Evolutionary conservation across 35 echinoderm and acorn worm species (phyloP).

Genomic region (Lytechinus variegatus): DNA sequence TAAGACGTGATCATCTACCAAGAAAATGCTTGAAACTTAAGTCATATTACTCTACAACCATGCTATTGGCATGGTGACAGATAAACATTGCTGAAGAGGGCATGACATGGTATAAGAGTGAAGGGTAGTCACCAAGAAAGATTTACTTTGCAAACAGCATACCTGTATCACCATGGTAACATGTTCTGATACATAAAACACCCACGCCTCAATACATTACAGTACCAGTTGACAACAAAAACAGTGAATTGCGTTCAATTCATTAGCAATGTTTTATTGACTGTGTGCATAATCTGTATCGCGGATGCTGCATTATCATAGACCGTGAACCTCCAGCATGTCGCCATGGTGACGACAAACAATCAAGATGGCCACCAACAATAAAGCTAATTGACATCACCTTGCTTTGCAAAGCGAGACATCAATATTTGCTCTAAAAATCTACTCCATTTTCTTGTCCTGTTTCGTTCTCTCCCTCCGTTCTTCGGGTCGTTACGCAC

Average conservation of each 20-base stretch:
- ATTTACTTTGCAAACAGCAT: background rate
- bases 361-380: background rate
- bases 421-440: background rate
- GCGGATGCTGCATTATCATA: background rate
- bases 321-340: background rate
- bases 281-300: background rate
- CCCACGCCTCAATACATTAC: background rate
- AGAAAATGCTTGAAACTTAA: too few relatives aligned
- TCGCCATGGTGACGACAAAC: background rate
- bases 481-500: background rate
- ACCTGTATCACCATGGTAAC: background rate
- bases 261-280: background rate
- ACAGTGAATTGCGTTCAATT: background rate
- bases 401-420: background rate
- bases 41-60: background rate
- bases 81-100: background rate
- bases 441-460: background rate
- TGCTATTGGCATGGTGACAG: background rate
- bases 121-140: background rate
- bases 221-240: background rate
- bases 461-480: background rate
- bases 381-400: conserved; percentile 19
- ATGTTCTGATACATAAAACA: background rate
- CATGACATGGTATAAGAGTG: background rate
- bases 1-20: too few relatives aligned